Base-by-base conservation (phyloP, 2,797 vertebrate genomes). In the Crypturellus tataupa region DNA sequence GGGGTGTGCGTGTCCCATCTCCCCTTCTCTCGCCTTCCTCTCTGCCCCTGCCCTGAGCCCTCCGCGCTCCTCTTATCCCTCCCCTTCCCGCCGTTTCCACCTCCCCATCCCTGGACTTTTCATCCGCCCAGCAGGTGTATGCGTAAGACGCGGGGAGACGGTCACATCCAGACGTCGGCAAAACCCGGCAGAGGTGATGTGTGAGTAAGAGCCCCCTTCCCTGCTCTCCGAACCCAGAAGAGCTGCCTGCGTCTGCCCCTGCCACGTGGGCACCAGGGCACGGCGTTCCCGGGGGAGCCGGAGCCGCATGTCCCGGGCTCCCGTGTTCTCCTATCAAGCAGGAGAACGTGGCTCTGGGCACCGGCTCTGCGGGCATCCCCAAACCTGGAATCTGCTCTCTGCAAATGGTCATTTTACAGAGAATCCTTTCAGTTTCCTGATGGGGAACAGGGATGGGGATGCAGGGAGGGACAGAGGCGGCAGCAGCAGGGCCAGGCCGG, bases 191-290 rank as follows among this genome's bases (percentile, higher is more conserved):
- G 65, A 79, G 93, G 71, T 87, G 91, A 81, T 80, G 94, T 94
- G 91, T 96, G 93, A 90, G 94, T 90, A 92, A 89, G 92, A 94
- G 75, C 51, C 85, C 82, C 80, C 85, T n/a, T 15, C 70, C 91
- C 82, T 67, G 76, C 82, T 47, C 27, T 47, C 69, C 0, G 0
- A 55, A 39, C 25, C 69, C 58, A 18, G 18, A 35, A 4, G 44
- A 60, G 20, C 80, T 40, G 53, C 51, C 1, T 69, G 3, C 58
- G 53, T 20, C 33, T 12, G 58, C 78, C 53, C 24, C 1, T 1
- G 5, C 42, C 2, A 0, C 9, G 39, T 62, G 2, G 2, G 47
- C 55, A 56, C 31, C 7, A 19, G 31, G 55, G 7, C 55, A n/a
- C 4, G 33, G 35, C 25, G n/a, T 68, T 51, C 37, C 3, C 0